Conservation (phyloP, 2,113 vertebrate species). For the Cepphus grylle region DNA sequence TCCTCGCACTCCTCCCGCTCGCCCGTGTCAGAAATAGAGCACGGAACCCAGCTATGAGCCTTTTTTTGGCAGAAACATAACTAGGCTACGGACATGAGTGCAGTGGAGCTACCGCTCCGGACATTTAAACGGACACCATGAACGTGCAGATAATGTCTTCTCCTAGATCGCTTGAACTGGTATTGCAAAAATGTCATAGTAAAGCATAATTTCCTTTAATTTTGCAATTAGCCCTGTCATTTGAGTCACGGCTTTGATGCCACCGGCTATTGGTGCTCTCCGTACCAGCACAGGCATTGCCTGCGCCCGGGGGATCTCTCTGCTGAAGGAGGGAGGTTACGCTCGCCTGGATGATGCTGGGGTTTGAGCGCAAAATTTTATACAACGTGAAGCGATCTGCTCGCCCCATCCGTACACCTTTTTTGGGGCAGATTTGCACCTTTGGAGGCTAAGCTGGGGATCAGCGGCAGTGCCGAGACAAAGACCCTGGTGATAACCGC, state of each 20-base stretch:
- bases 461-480: neutral
- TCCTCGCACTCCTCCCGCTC: neutral
- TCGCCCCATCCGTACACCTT: neutral
- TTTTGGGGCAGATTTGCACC: neutral
- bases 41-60: neutral
- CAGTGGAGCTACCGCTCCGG: neutral
- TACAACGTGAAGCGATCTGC: neutral
- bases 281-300: fast-evolving
- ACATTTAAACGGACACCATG: neutral
- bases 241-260: neutral
- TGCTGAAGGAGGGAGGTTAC: neutral
- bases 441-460: neutral
- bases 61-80: neutral
- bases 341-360: neutral
- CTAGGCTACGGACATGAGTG: neutral
- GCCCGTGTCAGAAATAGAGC: neutral
- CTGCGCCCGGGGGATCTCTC: neutral
- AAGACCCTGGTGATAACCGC: neutral
- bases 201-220: neutral
- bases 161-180: neutral
- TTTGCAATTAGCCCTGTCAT: neutral
- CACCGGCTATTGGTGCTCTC: neutral
- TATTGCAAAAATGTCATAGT: neutral
- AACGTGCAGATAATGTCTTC: neutral
- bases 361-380: neutral